These are phyloP conservation scores for Pogonus chalceus DNA, from an alignment of 1,140 invertebrate species.

Conservation along the genomic window DNA sequence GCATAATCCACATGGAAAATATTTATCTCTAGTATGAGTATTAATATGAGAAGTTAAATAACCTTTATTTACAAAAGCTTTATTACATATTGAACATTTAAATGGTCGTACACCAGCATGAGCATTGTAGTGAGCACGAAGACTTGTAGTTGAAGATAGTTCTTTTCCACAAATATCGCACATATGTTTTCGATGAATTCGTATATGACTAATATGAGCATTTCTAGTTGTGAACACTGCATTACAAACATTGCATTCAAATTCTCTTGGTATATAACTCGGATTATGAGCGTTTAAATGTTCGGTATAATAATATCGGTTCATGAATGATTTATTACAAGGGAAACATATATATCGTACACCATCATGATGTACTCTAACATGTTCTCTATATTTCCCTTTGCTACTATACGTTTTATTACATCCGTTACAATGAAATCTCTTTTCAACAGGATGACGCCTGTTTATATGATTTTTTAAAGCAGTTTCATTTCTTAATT, in stretches of 20 bases:
- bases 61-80: constrained; percentile 6
- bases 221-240: constrained; percentile 1
- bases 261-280: constrained; percentile 10
- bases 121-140: constrained; percentile 35
- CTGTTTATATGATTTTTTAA: no score
- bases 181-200: constrained; percentile 28
- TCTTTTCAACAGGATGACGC: no score
- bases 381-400: no score
- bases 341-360: constrained; percentile 16
- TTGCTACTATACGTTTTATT: no score
- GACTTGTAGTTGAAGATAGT: constrained; percentile 34
- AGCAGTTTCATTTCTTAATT: no score
- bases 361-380: constrained; percentile 16
- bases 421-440: no score
- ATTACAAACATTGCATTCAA: constrained; percentile 9
- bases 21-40: constrained; percentile 10
- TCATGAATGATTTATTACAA: constrained; percentile 16
- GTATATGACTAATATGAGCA: not conserved
- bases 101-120: constrained; percentile 29
- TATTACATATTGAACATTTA: not conserved
- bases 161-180: constrained; percentile 36
- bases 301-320: not conserved
- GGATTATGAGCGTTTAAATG: not conserved
- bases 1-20: not conserved
- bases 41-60: constrained; percentile 12